Percentiles rank a stretch among this genome's conserved stretches.
Conservation (phyloP, 2,797 vertebrate genomes). For the Micromesistius poutassou region DNA sequence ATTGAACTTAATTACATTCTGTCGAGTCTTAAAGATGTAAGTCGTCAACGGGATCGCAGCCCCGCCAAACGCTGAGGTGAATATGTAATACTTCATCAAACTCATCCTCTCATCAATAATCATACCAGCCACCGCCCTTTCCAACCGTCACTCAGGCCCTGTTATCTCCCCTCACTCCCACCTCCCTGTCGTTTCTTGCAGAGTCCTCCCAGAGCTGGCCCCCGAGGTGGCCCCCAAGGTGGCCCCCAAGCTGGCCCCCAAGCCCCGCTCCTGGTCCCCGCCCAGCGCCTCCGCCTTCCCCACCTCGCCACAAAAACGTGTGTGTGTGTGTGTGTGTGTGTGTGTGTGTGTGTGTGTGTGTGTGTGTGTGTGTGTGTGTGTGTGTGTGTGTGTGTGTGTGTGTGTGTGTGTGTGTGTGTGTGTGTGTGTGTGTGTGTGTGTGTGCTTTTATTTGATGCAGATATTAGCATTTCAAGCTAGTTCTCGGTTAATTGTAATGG, state of each 20-base stretch:
- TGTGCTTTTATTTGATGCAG: no score
- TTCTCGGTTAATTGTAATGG: no score
- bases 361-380: slow-evolving; percentile 35
- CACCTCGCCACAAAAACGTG: slow-evolving; percentile 51
- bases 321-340: slow-evolving; percentile 16
- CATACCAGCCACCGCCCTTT: slow-evolving; percentile 53
- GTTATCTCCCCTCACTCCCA: slow-evolving; percentile 63
- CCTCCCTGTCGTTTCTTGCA: slow-evolving; percentile 71
- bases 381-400: slow-evolving; percentile 39
- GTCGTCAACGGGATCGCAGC: slow-evolving; percentile 51
- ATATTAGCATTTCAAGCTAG: no score
- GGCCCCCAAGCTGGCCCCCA: slow-evolving; percentile 28
- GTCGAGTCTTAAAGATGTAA: slow-evolving; percentile 53
- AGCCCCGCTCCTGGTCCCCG: slow-evolving; percentile 49
- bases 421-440: no score
- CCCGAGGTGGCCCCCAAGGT: slow-evolving; percentile 32
- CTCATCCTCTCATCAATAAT: slow-evolving; percentile 56
- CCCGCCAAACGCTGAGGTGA: slow-evolving; percentile 61
- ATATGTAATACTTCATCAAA: slow-evolving; percentile 39
- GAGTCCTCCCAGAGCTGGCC: slow-evolving; percentile 60
- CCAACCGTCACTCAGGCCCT: slow-evolving; percentile 61
- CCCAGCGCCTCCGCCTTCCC: slow-evolving; percentile 33
- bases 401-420: background rate
- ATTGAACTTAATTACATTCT: background rate
- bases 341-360: no score